Percentiles rank a stretch among this genome's conserved stretches.
Evolutionary conservation across 2,113 vertebrate species (phyloP).

Genomic region (Corydoras sp.): DNA sequence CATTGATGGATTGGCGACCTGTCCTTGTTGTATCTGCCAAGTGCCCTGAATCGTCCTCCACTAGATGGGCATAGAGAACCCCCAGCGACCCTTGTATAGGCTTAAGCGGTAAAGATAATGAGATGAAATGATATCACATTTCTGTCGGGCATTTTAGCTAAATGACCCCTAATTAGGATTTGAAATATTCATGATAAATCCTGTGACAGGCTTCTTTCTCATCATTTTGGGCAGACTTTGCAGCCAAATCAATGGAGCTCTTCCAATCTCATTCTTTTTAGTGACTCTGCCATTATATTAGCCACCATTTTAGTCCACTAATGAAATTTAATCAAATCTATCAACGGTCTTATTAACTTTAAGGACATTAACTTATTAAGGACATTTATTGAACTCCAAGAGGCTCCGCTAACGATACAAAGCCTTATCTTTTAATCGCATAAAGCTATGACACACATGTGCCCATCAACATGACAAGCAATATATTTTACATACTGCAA

Average conservation of each 20-base stretch:
- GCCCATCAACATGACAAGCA: not conserved
- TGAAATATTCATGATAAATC: constrained; percentile 22
- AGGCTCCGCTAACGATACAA: constrained; percentile 1
- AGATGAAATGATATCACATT: not conserved
- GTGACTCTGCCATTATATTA: constrained; percentile 36
- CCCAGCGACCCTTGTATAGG: not conserved
- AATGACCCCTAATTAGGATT: constrained; percentile 11
- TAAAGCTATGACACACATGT: not conserved
- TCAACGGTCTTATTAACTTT: constrained; percentile 47
- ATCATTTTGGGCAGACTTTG: constrained; percentile 17
- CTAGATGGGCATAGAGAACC: too few relatives aligned
- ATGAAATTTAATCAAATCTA: constrained; percentile 47
- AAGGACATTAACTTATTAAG: constrained; percentile 44
- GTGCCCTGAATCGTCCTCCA: too few relatives aligned
- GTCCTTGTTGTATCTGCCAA: too few relatives aligned
- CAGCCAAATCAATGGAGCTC: not conserved
- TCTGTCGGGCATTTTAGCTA: constrained; percentile 8
- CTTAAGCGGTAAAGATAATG: too few relatives aligned
- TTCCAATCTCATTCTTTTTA: constrained; percentile 1
- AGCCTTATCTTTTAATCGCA: not conserved
- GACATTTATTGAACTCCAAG: constrained; percentile 20
- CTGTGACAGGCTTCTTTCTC: constrained; percentile 5
- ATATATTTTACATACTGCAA: not conserved
- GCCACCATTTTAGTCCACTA: constrained; percentile 33
- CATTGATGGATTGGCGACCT: not conserved